phyloP scores from a whole-genome alignment of 2,797 vertebrate species.

The Morus bassanus region DNA sequence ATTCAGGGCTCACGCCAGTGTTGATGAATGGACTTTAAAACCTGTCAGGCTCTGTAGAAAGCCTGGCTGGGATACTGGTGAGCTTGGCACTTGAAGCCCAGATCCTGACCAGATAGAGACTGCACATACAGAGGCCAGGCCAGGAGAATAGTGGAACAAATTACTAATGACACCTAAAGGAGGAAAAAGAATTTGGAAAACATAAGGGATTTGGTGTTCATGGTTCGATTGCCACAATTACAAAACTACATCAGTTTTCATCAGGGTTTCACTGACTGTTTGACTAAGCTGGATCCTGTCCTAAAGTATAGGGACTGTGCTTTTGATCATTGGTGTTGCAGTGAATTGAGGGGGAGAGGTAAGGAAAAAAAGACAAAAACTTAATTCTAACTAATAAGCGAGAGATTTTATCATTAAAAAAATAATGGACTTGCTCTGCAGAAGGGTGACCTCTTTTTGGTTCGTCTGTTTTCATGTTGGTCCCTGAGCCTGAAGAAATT shows the following conservation, averaged over 20 bases:
- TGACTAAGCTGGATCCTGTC: background rate
- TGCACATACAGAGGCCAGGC: background rate
- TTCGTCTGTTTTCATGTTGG: background rate
- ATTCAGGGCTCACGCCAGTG: slow-evolving; percentile 64
- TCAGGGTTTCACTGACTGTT: background rate
- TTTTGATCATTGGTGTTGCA: background rate
- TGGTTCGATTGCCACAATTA: background rate
- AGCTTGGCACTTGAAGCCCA: slow-evolving; percentile 32
- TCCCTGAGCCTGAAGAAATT: background rate
- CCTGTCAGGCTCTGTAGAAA: slow-evolving; percentile 68
- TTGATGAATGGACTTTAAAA: slow-evolving; percentile 70
- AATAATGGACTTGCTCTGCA: background rate
- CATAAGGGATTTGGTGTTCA: background rate
- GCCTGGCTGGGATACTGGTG: slow-evolving; percentile 37
- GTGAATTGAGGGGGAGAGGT: background rate
- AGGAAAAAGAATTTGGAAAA: slow-evolving; percentile 19
- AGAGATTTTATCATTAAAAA: background rate
- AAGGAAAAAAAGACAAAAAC: background rate
- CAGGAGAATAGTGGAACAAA: slow-evolving; percentile 55
- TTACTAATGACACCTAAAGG: slow-evolving; percentile 63
- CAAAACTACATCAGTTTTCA: slow-evolving; percentile 9
- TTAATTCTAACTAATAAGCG: background rate
- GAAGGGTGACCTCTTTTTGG: background rate
- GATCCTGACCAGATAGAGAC: slow-evolving; percentile 28
- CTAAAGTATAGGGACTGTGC: background rate